Conservation (phyloP, 2,888 invertebrate genomes). For the Volucella inflata region DNA sequence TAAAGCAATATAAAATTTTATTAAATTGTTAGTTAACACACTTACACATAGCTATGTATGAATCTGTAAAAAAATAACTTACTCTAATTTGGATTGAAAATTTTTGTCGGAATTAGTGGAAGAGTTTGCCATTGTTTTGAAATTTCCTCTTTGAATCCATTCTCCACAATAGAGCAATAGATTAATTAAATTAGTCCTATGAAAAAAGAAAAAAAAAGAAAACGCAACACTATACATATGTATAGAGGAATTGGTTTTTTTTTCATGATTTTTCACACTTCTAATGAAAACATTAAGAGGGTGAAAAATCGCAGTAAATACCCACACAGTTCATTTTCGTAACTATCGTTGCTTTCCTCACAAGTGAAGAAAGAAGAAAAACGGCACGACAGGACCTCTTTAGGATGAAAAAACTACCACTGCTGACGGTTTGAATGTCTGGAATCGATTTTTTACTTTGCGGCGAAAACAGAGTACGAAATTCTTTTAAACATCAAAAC, state of each 20-base stretch:
- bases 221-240: background rate
- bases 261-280: constrained; percentile 46
- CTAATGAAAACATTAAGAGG: constrained; percentile 34
- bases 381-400: constrained; percentile 66
- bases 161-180: constrained; percentile 34
- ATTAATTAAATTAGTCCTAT: constrained; percentile 48
- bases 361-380: constrained; percentile 38
- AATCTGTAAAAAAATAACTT: constrained; percentile 56
- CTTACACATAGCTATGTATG: constrained; percentile 13
- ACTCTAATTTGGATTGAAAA: constrained; percentile 56
- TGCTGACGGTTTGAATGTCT: constrained; percentile 69
- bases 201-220: constrained; percentile 44
- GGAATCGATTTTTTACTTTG: constrained; percentile 74
- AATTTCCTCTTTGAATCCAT: constrained; percentile 63
- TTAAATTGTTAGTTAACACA: constrained; percentile 51
- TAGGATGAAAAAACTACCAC: constrained; percentile 64
- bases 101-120: constrained; percentile 61
- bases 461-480: constrained; percentile 57
- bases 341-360: constrained; percentile 11
- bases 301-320: constrained; percentile 64
- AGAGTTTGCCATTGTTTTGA: constrained; percentile 70
- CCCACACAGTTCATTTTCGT: constrained; percentile 63
- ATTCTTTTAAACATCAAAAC: constrained; percentile 39
- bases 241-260: constrained; percentile 28
- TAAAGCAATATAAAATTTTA: constrained; percentile 12